These are phyloP conservation scores for Scaptomyza tumidula DNA, from an alignment of 2,888 invertebrate species.

Conservation along the genomic window DNA sequence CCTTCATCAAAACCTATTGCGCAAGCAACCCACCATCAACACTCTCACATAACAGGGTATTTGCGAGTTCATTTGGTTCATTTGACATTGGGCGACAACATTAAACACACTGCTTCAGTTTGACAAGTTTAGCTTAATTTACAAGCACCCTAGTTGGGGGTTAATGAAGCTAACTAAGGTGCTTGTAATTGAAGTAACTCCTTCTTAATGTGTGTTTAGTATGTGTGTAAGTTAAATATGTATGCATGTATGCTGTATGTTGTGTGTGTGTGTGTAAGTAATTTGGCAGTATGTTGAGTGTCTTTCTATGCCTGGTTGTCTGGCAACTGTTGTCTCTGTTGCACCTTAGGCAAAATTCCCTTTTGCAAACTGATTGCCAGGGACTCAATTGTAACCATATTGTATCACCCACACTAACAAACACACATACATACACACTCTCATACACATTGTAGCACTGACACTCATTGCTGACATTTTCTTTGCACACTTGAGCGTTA, in stretches of 20 bases:
- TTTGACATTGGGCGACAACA: constrained; percentile 40
- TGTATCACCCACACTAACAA: constrained; percentile 28
- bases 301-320: constrained; percentile 28
- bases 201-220: not conserved
- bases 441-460: constrained; percentile 16
- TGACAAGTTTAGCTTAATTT: constrained; percentile 48
- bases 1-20: not conserved
- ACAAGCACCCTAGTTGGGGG: too few relatives aligned
- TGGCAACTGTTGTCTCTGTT: constrained; percentile 45
- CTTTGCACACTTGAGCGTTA: constrained; percentile 32
- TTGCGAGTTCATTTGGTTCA: constrained; percentile 26
- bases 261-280: constrained; percentile 5
- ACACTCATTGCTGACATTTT: constrained; percentile 22
- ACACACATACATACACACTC: constrained; percentile 9
- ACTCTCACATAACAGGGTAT: not conserved
- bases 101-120: constrained; percentile 29
- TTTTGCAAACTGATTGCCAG: constrained; percentile 52
- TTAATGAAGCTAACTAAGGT: too few relatives aligned
- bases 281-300: constrained; percentile 19
- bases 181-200: constrained; percentile 16
- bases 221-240: constrained; percentile 1
- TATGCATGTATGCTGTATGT: not conserved
- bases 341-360: constrained; percentile 52
- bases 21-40: not conserved
- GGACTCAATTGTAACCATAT: constrained; percentile 45